Percentiles rank a stretch among this genome's conserved stretches.
phyloP scores from a whole-genome alignment of 2,113 vertebrate species.

The Galeopterus variegatus region DNA sequence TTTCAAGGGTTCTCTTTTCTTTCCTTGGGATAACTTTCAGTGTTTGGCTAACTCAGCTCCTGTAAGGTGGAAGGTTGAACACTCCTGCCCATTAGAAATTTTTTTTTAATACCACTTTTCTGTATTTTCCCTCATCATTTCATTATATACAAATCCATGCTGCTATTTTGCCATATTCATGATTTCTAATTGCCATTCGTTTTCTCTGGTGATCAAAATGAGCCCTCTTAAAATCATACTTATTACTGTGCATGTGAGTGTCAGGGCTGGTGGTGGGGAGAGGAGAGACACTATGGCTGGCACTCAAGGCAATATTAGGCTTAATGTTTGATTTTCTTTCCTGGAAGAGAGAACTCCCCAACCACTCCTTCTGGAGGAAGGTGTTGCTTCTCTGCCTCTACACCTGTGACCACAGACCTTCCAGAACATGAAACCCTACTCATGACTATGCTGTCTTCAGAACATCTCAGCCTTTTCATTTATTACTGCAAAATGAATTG shows the following conservation, averaged over 20 bases:
- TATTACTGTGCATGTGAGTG: background rate
- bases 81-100: background rate
- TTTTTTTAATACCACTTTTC: background rate
- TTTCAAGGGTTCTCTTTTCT: background rate
- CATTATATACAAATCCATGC: background rate
- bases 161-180: background rate
- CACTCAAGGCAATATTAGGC: background rate
- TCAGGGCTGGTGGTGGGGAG: background rate
- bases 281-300: background rate
- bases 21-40: background rate
- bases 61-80: background rate
- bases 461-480: background rate
- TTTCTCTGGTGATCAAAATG: background rate
- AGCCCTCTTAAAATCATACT: background rate
- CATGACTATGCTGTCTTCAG: background rate
- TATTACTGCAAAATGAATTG: background rate
- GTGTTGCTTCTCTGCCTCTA: background rate
- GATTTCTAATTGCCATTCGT: background rate
- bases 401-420: too few species aligned
- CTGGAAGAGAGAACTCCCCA: background rate
- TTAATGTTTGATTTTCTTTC: background rate
- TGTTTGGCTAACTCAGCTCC: background rate
- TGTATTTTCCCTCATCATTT: background rate
- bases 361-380: background rate
- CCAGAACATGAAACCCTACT: background rate